phyloP scores from a whole-genome alignment of 2,113 vertebrate species.

The Addax nasomaculatus region DNA sequence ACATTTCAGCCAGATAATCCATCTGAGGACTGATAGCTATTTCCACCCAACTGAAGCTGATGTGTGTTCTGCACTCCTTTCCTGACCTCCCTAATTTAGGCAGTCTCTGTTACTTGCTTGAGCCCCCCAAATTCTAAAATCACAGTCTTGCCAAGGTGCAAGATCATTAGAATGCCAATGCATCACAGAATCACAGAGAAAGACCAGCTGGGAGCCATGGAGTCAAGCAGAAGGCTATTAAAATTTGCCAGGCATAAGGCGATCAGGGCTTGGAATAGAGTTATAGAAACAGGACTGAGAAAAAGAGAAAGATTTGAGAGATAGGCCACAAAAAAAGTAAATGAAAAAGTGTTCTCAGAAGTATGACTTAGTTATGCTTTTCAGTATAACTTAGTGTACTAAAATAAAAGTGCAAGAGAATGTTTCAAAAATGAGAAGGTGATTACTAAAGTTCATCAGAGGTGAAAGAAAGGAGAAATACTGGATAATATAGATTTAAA shows the following conservation, averaged over 20 bases:
- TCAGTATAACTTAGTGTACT: neutral
- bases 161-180: neutral
- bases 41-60: neutral
- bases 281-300: neutral
- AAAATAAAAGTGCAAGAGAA: neutral
- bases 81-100: neutral
- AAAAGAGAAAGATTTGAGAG: neutral
- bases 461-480: constrained; percentile 4
- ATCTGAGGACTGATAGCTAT: neutral
- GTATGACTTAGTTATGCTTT: neutral
- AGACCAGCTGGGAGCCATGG: neutral
- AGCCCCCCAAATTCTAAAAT: neutral
- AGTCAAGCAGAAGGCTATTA: neutral
- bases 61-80: neutral
- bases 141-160: neutral
- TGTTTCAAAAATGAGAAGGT: neutral
- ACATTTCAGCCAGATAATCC: neutral
- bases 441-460: neutral
- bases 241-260: neutral
- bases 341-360: neutral
- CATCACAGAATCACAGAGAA: neutral
- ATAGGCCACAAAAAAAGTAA: neutral
- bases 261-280: neutral
- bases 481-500: neutral
- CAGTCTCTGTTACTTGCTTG: neutral